Evolutionary conservation across 2,113 vertebrate genomes (phyloP).

Genomic region (Myotis lucifugus): DNA sequence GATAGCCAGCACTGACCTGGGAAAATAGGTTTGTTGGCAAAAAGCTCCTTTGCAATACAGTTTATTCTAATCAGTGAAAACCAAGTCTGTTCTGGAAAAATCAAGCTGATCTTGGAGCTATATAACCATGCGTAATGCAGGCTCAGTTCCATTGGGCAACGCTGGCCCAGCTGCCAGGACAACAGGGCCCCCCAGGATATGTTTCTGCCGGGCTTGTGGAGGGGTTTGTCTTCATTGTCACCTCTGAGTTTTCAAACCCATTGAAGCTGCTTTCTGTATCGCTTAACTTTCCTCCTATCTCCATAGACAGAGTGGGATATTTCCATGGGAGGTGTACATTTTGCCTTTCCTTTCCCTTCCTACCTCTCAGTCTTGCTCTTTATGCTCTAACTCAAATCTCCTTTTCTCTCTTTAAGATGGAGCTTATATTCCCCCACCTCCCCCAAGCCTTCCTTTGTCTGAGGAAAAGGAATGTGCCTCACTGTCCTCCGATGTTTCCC

Average conservation of each 20-base stretch:
- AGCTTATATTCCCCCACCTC: not conserved
- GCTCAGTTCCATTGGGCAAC: not conserved
- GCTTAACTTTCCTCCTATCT: not conserved
- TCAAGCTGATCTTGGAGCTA: not conserved
- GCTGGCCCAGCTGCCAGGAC: not conserved
- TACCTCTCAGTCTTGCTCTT: not conserved
- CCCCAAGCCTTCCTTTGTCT: not conserved
- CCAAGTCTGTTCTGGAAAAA: not conserved
- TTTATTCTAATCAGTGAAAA: constrained; percentile 41
- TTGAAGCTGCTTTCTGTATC: not conserved
- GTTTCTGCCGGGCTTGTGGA: not conserved
- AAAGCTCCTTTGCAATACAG: not conserved
- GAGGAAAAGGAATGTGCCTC: not conserved
- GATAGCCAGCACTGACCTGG: not conserved
- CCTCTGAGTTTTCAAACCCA: constrained; percentile 28
- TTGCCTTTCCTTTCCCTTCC: not conserved
- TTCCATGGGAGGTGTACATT: not conserved
- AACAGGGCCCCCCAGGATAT: not conserved
- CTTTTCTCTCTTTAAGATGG: not conserved
- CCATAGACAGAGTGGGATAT: not conserved
- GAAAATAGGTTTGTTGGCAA: constrained; percentile 28
- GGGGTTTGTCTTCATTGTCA: not conserved
- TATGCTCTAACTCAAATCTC: not conserved
- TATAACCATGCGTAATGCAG: not conserved
- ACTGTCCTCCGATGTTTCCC: not conserved